Evolutionary conservation across 2,888 invertebrate genomes (phyloP), one percentile per base, ranked within the genome.

Genomic region (Heliconius ismenius): DNA sequence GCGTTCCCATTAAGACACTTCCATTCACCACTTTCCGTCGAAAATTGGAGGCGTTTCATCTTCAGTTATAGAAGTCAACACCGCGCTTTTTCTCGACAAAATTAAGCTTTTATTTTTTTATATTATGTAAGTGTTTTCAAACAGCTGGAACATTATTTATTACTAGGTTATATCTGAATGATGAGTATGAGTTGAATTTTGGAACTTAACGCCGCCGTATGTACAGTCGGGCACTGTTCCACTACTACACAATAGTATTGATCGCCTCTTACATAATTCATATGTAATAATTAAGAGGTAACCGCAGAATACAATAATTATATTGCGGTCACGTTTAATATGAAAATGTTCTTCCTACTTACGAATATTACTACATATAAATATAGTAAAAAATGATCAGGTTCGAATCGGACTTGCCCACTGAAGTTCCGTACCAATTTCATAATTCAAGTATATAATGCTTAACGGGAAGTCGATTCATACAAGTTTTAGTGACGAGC

Each of bases 301-400:
- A 65, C 65, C 65, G 65, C 65, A 36, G 36, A 65, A 65, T 65
- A 65, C n/a, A 36, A 65, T 65, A 18, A 65, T 32, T 21, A 10
- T 65, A 65, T 21, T 65, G 65, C 32, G 65, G 65, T 65, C n/a
- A 36, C n/a, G 21, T 36, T 65, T 10, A n/a, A 36, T 65, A 65
- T 65, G 36, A 36, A 65, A 21, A 36, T 65, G 4, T 4, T 11
- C 21, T 65, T 21, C 36, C n/a, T 65, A 65, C 65, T 65, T n/a
- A 36, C 36, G n/a, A n/a, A 65, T 28, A 64, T 32, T 18, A 32
- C 28, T 11, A 58, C 4, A 58, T 58, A n/a, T n/a, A n/a, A 58
- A 58, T 58, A 58, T n/a, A 58, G 10, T n/a, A 21, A 49, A 21
- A 15, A 21, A 49, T 7, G 2, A 18, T 49, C 49, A 49, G 2